Conservation (phyloP, 1,140 invertebrate genomes). For the Thaumetopoea pityocampa region DNA sequence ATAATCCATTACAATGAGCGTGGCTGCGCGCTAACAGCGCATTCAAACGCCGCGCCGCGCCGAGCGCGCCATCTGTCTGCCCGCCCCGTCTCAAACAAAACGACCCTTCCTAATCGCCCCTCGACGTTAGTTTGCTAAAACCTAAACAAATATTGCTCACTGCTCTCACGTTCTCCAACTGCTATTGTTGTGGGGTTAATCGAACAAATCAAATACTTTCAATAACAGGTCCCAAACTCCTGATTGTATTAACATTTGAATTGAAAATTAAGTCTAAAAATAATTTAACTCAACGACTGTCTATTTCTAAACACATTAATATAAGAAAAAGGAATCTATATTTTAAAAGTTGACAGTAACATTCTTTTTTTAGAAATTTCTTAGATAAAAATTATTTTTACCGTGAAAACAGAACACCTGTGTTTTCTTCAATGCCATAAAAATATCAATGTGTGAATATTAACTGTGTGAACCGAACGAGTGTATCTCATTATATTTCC, state of each 20-base stretch:
- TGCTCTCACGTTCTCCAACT: slow-evolving; percentile 14
- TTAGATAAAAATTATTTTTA: too few species aligned
- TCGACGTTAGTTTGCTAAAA: slow-evolving; percentile 53
- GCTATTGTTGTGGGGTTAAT: slow-evolving; percentile 9
- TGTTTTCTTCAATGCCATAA: slow-evolving; percentile 8
- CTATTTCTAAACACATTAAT: too few species aligned
- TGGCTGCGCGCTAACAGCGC: slow-evolving; percentile 66
- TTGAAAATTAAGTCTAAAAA: too few species aligned
- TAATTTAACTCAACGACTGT: too few species aligned
- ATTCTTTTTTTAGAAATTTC: too few species aligned
- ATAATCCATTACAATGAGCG: slow-evolving; percentile 73
- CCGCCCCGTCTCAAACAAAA: slow-evolving; percentile 54
- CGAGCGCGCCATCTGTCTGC: slow-evolving; percentile 64
- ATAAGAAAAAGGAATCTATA: too few species aligned
- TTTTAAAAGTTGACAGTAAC: too few species aligned
- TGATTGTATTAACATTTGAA: too few species aligned
- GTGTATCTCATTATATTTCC: slow-evolving; percentile 35
- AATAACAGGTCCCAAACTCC: too few species aligned
- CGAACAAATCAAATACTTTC: slow-evolving; percentile 17
- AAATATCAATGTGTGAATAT: slow-evolving; percentile 37
- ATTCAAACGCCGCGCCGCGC: slow-evolving; percentile 53
- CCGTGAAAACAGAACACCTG: too few species aligned
- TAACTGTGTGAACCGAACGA: slow-evolving; percentile 33
- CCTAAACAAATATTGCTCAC: slow-evolving; percentile 65
- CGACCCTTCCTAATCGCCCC: slow-evolving; percentile 62